Evolutionary conservation across 2,113 vertebrate species (phyloP), one percentile per base, ranked within the genome.

Genomic region (Rhinopomastus cyanomelas): DNA sequence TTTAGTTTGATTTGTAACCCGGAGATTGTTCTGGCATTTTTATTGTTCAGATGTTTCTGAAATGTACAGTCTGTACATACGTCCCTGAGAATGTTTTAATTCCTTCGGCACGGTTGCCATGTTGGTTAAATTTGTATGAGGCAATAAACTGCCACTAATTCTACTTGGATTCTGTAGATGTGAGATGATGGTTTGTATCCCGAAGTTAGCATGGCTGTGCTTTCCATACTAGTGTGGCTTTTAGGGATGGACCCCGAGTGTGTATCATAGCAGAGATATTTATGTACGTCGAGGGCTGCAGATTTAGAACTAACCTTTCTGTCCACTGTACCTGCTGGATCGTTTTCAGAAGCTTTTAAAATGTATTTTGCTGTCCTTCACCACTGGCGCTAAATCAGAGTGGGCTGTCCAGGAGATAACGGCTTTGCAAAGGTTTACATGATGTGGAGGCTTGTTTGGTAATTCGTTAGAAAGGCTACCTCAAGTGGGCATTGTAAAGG

Each of bases 51-150:
- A 96, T 97, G 97, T 98, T 98, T 98, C 96, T 96, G 95, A 97
- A 97, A 96, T 98, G 97, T 98, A 98, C 96, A 98, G 97, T 98
- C 98, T 99, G 98, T 99, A 99, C 97, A 99, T 98, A 98, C 89
- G 95, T 97, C 98, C n/a, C 97, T 97, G 96, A 97, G 98, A 98
- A 98, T 98, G 98, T 99, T 99, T 98, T 98, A 98, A 98, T 98
- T 98, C 96, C 94, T 97, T 97, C 95, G 97, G 98, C 98, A 97
- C 96, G 97, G 96, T 97, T 97, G 97, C 97, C 97, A 97, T 96
- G 97, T 97, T 97, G 97, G 97, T 97, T 97, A 96, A 96, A 98
- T 98, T 98, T 98, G 97, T 98, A 98, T 97, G 96, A 97, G 97
- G 98, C 97, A 98, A 98, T 97, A 97, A 98, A 98, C 97, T 98